Evolutionary conservation across 2,113 vertebrate species (phyloP).

Genomic region (Elaphurus davidianus): DNA sequence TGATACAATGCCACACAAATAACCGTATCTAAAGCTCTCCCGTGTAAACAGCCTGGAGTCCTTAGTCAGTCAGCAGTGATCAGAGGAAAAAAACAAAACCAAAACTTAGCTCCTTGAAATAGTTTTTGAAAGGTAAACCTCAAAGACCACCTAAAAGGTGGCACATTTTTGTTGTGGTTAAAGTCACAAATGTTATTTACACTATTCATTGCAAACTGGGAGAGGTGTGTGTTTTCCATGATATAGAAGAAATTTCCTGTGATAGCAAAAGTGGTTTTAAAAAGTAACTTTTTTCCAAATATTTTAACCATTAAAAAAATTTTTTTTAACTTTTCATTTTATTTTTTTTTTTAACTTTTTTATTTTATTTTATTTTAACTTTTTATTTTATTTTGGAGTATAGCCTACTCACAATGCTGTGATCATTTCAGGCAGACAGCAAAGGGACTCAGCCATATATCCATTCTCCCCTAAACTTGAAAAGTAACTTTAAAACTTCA

Average conservation of each 20-base stretch:
- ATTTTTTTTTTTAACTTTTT: not conserved
- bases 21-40: conserved; percentile 68
- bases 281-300: not conserved
- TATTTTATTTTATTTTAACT: not conserved
- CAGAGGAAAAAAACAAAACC: not conserved
- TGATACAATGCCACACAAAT: conserved; percentile 73
- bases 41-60: conserved; percentile 64
- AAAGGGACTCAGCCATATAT: not conserved
- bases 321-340: not conserved
- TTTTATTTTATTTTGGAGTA: not conserved
- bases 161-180: conserved; percentile 20
- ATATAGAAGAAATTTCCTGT: conserved; percentile 33
- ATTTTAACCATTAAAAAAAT: not conserved
- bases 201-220: not conserved
- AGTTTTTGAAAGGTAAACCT: conserved; percentile 54
- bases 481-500: conserved; percentile 42
- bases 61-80: conserved; percentile 54
- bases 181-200: not conserved
- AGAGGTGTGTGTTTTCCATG: not conserved
- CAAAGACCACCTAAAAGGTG: conserved; percentile 19
- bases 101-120: conserved; percentile 19
- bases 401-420: not conserved
- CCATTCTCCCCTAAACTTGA: not conserved
- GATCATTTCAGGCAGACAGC: not conserved
- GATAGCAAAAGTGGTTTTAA: conserved; percentile 4